Conservation (phyloP, 2,797 vertebrate genomes). For the Melanotaenia trifasciata region DNA sequence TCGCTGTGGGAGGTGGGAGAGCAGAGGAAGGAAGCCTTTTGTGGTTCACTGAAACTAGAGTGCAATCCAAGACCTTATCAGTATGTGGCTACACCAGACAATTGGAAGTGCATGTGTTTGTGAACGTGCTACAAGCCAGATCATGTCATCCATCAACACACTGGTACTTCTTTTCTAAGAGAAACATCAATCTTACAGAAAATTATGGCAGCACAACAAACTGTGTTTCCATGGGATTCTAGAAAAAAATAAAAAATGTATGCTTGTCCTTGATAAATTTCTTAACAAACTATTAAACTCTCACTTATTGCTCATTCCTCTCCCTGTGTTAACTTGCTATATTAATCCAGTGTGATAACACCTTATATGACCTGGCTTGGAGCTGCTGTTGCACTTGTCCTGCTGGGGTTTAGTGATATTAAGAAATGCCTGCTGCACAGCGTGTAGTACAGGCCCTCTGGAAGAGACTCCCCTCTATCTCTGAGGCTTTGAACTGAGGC, state of each 20-base stretch:
- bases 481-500: slow-evolving; percentile 61
- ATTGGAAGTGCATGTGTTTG: slow-evolving; percentile 65
- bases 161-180: slow-evolving; percentile 12
- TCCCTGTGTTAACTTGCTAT: not conserved
- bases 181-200: slow-evolving; percentile 20
- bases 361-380: slow-evolving; percentile 30
- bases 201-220: not conserved
- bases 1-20: slow-evolving; percentile 68
- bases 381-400: slow-evolving; percentile 30
- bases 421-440: slow-evolving; percentile 44
- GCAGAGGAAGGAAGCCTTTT: slow-evolving; percentile 60
- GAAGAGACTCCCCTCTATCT: slow-evolving; percentile 49
- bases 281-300: slow-evolving; percentile 15
- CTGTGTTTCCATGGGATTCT: not conserved
- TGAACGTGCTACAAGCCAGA: slow-evolving; percentile 41
- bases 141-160: slow-evolving; percentile 40
- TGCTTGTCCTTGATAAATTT: slow-evolving; percentile 5
- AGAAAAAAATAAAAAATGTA: slow-evolving; percentile 19
- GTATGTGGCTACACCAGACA: slow-evolving; percentile 59
- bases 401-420: slow-evolving; percentile 53
- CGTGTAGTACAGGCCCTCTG: slow-evolving; percentile 45
- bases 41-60: slow-evolving; percentile 66
- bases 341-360: slow-evolving; percentile 9
- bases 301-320: not conserved
- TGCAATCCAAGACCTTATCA: slow-evolving; percentile 70